Evolutionary conservation across 1,140 invertebrate genomes (phyloP), one percentile per base, ranked within the genome.

Genomic region (Leucophenga varia): DNA sequence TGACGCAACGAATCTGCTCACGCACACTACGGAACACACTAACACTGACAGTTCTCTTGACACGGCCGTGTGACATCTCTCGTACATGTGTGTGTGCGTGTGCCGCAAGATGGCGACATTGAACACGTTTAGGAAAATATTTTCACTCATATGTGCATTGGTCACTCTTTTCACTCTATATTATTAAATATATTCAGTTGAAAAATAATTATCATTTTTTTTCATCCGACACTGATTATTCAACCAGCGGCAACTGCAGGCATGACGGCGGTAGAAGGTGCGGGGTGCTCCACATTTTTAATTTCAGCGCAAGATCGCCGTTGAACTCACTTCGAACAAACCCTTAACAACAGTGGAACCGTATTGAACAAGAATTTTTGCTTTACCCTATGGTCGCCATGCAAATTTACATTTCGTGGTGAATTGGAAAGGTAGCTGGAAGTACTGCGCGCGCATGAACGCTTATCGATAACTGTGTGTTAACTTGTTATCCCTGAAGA

Each of bases 261-360:
- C 35, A 42, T 45, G 48, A 38, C 41, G 38, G 41, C 44, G 54
- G 42, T 31, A 16, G 37, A 37, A 30, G 49, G n/a, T n/a, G n/a
- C n/a, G 59, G 35, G 4, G 8, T 12, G 31, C n/a, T n/a, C n/a
- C n/a, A n/a, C n/a, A 54, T 49, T 60, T 49, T 47, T 30, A 31
- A 21, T 40, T 17, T 37, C 17, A 38, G 47, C 36, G 34, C 19
- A 39, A 52, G 35, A 46, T 47, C 18, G 30, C 34, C 49, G 42
- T 37, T 43, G 52, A 55, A 72, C 69, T 72, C 69, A 72, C 69
- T 72, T 72, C 54, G 69, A 72, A 72, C 69, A 65, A 72, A 72
- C 69, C 69, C 69, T 72, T 69, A n/a, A 72, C 69, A 72, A 52
- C 50, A 52, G 50, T 52, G 50, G 44, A 28, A n/a, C n/a, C n/a